These are phyloP conservation scores for Drosophila merina DNA, from an alignment of 2,888 invertebrate species.

Conservation along the genomic window DNA sequence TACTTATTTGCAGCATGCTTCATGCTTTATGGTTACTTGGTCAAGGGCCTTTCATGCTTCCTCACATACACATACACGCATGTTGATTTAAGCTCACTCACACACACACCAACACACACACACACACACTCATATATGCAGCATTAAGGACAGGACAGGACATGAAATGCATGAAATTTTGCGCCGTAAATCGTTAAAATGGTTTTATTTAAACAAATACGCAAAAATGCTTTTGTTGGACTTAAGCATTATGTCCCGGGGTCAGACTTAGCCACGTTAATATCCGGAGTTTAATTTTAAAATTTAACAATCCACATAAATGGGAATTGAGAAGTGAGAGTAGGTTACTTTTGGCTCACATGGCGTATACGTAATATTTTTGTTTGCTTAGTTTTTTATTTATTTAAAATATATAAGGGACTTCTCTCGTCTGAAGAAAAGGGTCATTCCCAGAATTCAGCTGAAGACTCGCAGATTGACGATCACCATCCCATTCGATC, in stretches of 20 bases:
- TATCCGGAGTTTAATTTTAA: slow-evolving; percentile 49
- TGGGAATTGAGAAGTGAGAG: slow-evolving; percentile 16
- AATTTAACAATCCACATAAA: slow-evolving; percentile 52
- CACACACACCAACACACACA: slow-evolving; percentile 18
- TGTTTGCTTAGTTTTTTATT: background rate
- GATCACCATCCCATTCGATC: background rate
- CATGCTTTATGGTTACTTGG: slow-evolving; percentile 80
- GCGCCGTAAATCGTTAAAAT: slow-evolving; percentile 72
- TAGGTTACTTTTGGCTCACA: slow-evolving; percentile 24
- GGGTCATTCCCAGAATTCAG: slow-evolving; percentile 35
- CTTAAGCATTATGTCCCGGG: slow-evolving; percentile 43
- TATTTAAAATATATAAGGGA: background rate
- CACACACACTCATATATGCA: slow-evolving; percentile 5
- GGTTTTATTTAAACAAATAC: slow-evolving; percentile 75
- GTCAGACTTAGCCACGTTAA: slow-evolving; percentile 45
- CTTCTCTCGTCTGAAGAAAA: background rate
- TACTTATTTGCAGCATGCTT: slow-evolving; percentile 77
- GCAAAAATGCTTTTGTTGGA: slow-evolving; percentile 65
- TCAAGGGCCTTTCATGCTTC: slow-evolving; percentile 74
- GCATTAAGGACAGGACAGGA: slow-evolving; percentile 28
- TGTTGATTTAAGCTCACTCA: slow-evolving; percentile 54
- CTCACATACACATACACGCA: slow-evolving; percentile 27
- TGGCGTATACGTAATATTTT: slow-evolving; percentile 24
- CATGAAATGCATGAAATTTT: slow-evolving; percentile 75
- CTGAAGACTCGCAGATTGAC: slow-evolving; percentile 28